Evolutionary conservation across 2,113 vertebrate genomes (phyloP).

Genomic region (Vombatus ursinus): DNA sequence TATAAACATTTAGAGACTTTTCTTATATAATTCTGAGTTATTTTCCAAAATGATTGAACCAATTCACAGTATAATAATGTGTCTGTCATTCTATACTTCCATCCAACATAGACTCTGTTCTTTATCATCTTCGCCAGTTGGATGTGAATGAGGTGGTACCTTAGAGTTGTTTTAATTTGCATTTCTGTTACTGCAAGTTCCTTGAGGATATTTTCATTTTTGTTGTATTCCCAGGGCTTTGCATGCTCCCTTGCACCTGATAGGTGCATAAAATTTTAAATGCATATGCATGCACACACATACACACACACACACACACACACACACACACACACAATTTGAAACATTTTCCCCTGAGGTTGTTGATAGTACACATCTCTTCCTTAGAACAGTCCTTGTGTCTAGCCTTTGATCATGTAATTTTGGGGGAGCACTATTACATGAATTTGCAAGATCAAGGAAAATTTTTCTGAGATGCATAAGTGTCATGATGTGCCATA

Average conservation of each 20-base stretch:
- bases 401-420: background rate
- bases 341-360: background rate
- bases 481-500: no score
- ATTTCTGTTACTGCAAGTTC: background rate
- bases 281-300: no score
- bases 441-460: background rate
- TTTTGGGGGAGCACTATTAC: background rate
- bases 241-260: background rate
- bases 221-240: background rate
- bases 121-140: background rate
- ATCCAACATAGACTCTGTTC: background rate
- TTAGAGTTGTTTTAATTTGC: background rate
- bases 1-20: background rate
- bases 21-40: background rate
- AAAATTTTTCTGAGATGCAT: background rate
- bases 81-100: background rate
- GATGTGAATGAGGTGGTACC: background rate
- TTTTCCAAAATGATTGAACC: background rate
- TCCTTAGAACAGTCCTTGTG: background rate
- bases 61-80: background rate
- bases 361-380: background rate
- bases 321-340: no score
- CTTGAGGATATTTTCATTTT: background rate
- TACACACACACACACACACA: no score
- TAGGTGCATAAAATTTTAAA: background rate